Percentiles rank a stretch among this genome's conserved stretches.
Conservation (phyloP, 2,888 invertebrate species). For the Hecatera dysodea region DNA sequence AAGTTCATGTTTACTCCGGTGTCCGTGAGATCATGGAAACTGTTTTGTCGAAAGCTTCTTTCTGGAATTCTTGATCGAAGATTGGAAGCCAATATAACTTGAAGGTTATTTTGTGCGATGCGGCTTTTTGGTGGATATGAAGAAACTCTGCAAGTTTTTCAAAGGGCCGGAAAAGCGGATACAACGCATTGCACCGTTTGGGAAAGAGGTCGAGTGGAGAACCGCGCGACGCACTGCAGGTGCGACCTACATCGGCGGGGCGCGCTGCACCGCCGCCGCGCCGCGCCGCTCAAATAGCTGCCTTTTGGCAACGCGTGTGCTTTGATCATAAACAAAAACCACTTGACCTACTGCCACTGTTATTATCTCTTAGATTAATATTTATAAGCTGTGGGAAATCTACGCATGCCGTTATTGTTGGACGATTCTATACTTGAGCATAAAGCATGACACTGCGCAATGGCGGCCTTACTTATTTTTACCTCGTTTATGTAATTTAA, state of each 20-base stretch:
- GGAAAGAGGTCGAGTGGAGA: constrained; percentile 80
- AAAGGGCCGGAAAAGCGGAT: constrained; percentile 55
- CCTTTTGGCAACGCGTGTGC: constrained; percentile 61
- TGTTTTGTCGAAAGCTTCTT: constrained; percentile 13
- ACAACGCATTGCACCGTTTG: constrained; percentile 74
- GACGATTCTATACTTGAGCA: constrained; percentile 8
- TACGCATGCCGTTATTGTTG: constrained; percentile 6
- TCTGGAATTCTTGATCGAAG: no score
- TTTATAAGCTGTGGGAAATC: constrained; percentile 61
- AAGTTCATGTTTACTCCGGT: constrained; percentile 16
- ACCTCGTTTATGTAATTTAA: not conserved
- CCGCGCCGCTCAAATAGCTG: constrained; percentile 12
- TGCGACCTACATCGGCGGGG: constrained; percentile 80
- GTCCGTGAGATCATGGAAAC: constrained; percentile 3
- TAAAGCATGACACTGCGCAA: not conserved
- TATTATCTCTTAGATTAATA: constrained; percentile 48
- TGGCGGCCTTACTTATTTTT: not conserved
- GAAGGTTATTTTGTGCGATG: not conserved
- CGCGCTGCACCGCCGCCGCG: constrained; percentile 34
- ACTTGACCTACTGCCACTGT: constrained; percentile 67
- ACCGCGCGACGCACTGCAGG: constrained; percentile 82
- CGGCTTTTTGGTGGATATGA: not conserved
- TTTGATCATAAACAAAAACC: constrained; percentile 62
- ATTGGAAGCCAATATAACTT: not conserved
- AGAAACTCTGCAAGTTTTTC: constrained; percentile 13